phyloP scores from a whole-genome alignment of 2,113 vertebrate genomes.

The Hydrolagus affinis region DNA sequence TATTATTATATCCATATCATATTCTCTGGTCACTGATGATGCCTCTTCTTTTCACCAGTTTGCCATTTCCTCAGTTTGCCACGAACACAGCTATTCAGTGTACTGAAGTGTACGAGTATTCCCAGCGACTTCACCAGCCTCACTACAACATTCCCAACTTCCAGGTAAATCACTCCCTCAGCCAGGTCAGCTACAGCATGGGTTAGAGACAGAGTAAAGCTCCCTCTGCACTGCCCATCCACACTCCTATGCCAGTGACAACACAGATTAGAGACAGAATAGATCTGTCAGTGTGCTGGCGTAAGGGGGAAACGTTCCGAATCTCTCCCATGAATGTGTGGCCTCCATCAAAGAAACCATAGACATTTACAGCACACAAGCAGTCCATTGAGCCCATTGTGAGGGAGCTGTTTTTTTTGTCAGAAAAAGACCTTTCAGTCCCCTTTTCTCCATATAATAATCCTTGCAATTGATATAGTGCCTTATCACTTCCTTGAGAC shows the following conservation, averaged over 20 bases:
- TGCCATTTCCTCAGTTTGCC: conserved; percentile 64
- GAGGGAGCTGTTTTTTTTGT: no score
- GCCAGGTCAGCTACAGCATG: neutral
- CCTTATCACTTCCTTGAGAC: no score
- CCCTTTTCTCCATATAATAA: no score
- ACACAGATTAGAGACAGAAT: no score
- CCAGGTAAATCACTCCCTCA: conserved; percentile 60
- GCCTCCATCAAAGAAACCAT: no score
- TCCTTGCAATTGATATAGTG: no score
- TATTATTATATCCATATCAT: conserved; percentile 21
- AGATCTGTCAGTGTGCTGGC: neutral
- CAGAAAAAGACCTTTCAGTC: no score
- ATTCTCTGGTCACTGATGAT: conserved; percentile 6
- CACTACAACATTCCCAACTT: conserved; percentile 63
- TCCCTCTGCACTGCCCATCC: no score
- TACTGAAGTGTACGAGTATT: conserved; percentile 78
- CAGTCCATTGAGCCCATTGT: neutral
- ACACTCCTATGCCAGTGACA: no score
- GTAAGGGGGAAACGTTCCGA: neutral
- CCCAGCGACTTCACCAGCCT: conserved; percentile 60
- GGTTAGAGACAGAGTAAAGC: no score
- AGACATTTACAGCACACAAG: no score
- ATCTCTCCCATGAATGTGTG: neutral
- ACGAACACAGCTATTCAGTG: conserved; percentile 65
- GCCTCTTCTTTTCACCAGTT: conserved; percentile 49